phyloP scores from a whole-genome alignment of 2,888 invertebrate genomes.

The Miltochrista miniata region DNA sequence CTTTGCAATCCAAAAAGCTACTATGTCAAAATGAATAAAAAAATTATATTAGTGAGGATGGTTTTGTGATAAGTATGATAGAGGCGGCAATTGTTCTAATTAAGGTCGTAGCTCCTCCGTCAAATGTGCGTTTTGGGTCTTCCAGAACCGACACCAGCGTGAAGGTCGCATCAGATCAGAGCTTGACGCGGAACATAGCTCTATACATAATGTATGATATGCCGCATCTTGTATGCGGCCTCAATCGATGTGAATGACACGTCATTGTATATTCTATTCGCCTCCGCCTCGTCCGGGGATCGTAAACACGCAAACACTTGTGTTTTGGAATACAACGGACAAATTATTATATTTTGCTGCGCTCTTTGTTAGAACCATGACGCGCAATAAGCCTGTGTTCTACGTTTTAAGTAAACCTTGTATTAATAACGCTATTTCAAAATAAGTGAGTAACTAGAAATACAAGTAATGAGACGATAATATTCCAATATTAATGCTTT shows the following conservation, averaged over 20 bases:
- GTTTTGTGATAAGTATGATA: neutral
- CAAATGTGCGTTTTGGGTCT: slow-evolving; percentile 16
- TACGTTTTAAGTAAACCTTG: neutral
- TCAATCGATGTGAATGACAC: slow-evolving; percentile 80
- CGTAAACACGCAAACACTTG: slow-evolving; percentile 77
- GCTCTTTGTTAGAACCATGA: slow-evolving; percentile 15
- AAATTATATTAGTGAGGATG: neutral
- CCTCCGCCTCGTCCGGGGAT: slow-evolving; percentile 70
- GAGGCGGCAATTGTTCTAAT: too few species aligned
- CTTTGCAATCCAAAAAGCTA: slow-evolving; percentile 3
- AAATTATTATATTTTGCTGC: slow-evolving; percentile 49
- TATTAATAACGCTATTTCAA: neutral
- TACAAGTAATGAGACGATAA: slow-evolving; percentile 9
- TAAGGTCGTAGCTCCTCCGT: neutral
- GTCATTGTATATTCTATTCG: slow-evolving; percentile 80
- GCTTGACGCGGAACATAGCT: slow-evolving; percentile 59
- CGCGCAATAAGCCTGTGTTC: slow-evolving; percentile 3
- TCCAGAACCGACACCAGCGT: slow-evolving; percentile 35
- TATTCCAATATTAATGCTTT: slow-evolving; percentile 18
- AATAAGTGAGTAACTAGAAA: slow-evolving; percentile 6
- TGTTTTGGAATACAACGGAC: slow-evolving; percentile 66
- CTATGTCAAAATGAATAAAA: neutral
- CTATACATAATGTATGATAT: slow-evolving; percentile 73
- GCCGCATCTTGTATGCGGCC: slow-evolving; percentile 74
- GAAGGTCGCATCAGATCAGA: slow-evolving; percentile 52